Conservation (phyloP, 1,140 invertebrate species). For the Pinna nobilis region DNA sequence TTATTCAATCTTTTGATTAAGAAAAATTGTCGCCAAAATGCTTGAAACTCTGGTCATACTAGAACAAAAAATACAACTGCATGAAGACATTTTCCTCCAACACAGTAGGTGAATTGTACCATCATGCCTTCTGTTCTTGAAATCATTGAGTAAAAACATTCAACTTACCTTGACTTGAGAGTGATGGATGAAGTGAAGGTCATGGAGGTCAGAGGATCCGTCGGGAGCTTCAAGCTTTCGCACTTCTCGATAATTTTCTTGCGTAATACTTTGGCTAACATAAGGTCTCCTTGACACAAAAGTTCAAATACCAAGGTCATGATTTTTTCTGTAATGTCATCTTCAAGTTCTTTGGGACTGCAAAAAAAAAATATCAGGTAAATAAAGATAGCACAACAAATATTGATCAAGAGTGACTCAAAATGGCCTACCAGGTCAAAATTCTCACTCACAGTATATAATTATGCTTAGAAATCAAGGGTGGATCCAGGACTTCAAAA, state of each 20-base stretch:
- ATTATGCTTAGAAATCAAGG: no score
- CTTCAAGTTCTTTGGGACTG: conserved; percentile 89
- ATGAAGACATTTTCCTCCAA: no score
- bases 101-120: no score
- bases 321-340: conserved; percentile 74
- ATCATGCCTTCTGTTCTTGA: no score
- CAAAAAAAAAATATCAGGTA: conserved; percentile 55
- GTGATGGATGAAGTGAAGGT: conserved; percentile 59
- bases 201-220: conserved; percentile 28
- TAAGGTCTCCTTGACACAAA: conserved; percentile 87
- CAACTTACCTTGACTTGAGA: conserved; percentile 54
- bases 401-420: no score
- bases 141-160: background rate
- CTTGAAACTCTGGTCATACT: no score
- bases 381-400: background rate
- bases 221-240: conserved; percentile 69
- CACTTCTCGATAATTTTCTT: conserved; percentile 94
- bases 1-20: no score
- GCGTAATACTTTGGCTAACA: conserved; percentile 90
- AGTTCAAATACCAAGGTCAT: conserved; percentile 95
- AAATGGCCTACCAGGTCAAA: no score
- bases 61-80: no score
- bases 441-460: no score
- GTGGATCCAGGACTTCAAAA: no score
- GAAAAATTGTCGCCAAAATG: no score